Conservation (phyloP, 2,797 vertebrate genomes). For the Notoglanidium macrostoma region DNA sequence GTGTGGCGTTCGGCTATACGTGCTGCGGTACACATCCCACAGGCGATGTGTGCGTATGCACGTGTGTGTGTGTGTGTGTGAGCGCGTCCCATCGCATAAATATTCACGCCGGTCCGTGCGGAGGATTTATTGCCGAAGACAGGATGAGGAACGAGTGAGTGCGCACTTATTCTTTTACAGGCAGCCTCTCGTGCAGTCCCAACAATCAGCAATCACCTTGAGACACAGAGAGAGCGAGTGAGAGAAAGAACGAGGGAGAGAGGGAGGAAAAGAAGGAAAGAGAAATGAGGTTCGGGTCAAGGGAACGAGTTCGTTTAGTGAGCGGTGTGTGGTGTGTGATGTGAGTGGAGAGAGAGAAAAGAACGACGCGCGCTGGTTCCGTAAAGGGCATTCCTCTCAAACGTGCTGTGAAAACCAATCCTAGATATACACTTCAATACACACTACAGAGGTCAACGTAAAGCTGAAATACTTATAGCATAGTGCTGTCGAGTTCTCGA, state of each 20-base stretch:
- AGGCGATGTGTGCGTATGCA: background rate
- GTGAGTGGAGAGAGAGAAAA: background rate
- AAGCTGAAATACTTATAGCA: no score
- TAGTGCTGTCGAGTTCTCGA: background rate
- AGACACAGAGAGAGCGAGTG: background rate
- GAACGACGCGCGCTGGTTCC: background rate
- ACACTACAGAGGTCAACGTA: background rate
- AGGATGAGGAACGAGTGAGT: constrained; percentile 49
- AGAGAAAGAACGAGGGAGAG: background rate
- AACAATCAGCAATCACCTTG: constrained; percentile 57
- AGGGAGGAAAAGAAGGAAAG: background rate
- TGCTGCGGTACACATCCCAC: background rate
- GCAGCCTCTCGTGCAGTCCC: constrained; percentile 39
- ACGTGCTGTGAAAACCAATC: background rate
- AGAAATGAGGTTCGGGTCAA: constrained; percentile 10
- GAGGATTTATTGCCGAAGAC: constrained; percentile 53
- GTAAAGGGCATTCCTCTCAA: background rate
- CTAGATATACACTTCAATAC: background rate
- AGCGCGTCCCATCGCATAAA: constrained; percentile 18
- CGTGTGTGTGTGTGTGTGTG: constrained; percentile 22
- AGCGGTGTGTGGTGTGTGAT: constrained; percentile 17
- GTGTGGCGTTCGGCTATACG: background rate
- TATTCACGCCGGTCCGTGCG: constrained; percentile 44
- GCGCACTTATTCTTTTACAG: constrained; percentile 45
- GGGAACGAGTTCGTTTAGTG: constrained; percentile 28